phyloP scores from a whole-genome alignment of 2,797 vertebrate species.

The Platyrinchus mystaceus region DNA sequence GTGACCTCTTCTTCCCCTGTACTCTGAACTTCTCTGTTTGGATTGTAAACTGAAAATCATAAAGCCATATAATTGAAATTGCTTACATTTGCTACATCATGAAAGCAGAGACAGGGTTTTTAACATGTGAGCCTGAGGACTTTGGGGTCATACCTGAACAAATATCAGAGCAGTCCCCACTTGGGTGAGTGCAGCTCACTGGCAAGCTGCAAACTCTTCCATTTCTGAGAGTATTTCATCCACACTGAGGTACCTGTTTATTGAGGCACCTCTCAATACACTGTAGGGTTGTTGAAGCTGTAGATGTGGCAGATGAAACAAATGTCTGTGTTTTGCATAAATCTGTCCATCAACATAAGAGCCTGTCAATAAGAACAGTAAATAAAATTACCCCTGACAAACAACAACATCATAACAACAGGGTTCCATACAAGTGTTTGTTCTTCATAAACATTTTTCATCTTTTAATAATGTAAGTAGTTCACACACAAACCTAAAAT shows the following conservation, averaged over 20 bases:
- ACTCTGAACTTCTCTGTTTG: neutral
- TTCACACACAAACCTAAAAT: neutral
- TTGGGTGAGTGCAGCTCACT: neutral
- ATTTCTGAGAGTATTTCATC: neutral
- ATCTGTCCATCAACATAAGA: neutral
- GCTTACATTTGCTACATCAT: neutral
- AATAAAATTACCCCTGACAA: neutral
- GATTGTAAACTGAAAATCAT: neutral
- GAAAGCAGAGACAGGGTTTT: neutral
- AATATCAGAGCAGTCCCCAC: neutral
- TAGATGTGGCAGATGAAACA: neutral
- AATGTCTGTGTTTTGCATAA: neutral
- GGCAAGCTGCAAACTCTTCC: neutral
- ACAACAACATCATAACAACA: accelerated
- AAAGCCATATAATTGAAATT: neutral
- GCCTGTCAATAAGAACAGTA: neutral
- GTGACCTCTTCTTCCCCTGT: neutral
- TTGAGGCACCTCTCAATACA: neutral
- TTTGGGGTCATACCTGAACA: neutral
- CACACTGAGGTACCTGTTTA: neutral
- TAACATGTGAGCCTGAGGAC: neutral
- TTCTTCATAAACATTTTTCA: neutral
- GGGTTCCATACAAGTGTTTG: neutral
- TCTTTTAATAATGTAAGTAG: neutral
- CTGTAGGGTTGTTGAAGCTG: neutral